Evolutionary conservation across 2,888 invertebrate species (phyloP).

Genomic region (Nymphalis polychloros): DNA sequence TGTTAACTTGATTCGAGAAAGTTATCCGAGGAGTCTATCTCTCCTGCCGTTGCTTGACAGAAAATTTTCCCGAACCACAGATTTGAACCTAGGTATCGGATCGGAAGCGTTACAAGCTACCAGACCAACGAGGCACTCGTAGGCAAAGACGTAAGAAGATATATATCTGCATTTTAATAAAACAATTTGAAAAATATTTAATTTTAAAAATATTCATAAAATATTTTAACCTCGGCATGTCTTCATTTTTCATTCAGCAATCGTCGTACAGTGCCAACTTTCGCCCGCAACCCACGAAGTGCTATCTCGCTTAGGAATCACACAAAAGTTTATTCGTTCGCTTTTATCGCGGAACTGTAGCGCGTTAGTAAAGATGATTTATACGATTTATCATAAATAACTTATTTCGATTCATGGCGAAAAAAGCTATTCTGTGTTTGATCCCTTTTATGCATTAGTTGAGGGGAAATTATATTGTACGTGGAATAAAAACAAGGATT

Average conservation of each 20-base stretch:
- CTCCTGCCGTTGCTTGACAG: too few relatives aligned
- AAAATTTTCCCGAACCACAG: too few relatives aligned
- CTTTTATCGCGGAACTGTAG: conserved; percentile 73
- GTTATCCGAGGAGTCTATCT: too few relatives aligned
- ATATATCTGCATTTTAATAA: background rate
- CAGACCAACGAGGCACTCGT: too few relatives aligned
- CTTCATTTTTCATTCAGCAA: conserved; percentile 21
- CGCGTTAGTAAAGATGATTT: conserved; percentile 78
- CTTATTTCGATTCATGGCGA: conserved; percentile 68
- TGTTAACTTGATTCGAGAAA: too few relatives aligned
- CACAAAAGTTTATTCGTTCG: conserved; percentile 77
- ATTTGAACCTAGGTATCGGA: too few relatives aligned
- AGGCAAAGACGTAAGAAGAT: too few relatives aligned
- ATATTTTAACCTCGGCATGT: conserved; percentile 24
- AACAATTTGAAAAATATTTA: background rate
- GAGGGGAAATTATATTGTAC: conserved; percentile 50
- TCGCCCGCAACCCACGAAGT: conserved; percentile 45
- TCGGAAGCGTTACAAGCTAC: too few relatives aligned
- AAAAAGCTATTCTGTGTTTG: conserved; percentile 58
- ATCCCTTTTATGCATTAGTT: conserved; percentile 45
- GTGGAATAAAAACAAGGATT: conserved; percentile 11
- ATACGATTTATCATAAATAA: conserved; percentile 80
- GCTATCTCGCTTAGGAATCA: conserved; percentile 74
- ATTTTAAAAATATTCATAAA: background rate
- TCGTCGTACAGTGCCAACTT: conserved; percentile 36